Evolutionary conservation across 2,113 vertebrate genomes (phyloP).

Genomic region (Pogona vitticeps): DNA sequence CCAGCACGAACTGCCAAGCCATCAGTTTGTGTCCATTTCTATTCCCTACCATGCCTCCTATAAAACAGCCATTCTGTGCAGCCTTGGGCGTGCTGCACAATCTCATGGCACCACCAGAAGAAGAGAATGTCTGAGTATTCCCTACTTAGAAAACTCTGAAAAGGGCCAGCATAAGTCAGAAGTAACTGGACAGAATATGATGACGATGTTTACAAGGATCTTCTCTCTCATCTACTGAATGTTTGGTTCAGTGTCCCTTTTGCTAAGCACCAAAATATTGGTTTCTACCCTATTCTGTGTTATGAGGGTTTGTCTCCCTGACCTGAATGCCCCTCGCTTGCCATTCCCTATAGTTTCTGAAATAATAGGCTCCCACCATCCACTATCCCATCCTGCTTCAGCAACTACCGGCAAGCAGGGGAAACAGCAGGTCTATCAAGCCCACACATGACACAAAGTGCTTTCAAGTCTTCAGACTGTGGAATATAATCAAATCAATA

Average conservation of each 20-base stretch:
- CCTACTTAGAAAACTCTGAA: too few relatives aligned
- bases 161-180: too few relatives aligned
- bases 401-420: background rate
- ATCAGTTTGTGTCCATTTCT: too few relatives aligned
- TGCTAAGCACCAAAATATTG: too few relatives aligned
- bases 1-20: too few relatives aligned
- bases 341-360: background rate
- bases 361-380: background rate
- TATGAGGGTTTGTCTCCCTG: too few relatives aligned
- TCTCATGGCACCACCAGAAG: background rate
- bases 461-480: slow-evolving; percentile 29
- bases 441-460: background rate
- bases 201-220: too few relatives aligned
- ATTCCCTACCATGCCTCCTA: too few relatives aligned
- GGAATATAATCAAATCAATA: slow-evolving; percentile 50
- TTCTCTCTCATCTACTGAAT: too few relatives aligned
- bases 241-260: background rate
- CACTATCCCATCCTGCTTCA: background rate
- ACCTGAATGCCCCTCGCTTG: background rate
- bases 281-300: background rate
- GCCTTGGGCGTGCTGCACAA: background rate
- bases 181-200: too few relatives aligned
- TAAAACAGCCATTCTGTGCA: too few relatives aligned
- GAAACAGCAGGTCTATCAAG: background rate
- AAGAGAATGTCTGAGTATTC: background rate